Evolutionary conservation across 1,140 invertebrate genomes (phyloP).

Genomic region (Temnothorax nylanderi): DNA sequence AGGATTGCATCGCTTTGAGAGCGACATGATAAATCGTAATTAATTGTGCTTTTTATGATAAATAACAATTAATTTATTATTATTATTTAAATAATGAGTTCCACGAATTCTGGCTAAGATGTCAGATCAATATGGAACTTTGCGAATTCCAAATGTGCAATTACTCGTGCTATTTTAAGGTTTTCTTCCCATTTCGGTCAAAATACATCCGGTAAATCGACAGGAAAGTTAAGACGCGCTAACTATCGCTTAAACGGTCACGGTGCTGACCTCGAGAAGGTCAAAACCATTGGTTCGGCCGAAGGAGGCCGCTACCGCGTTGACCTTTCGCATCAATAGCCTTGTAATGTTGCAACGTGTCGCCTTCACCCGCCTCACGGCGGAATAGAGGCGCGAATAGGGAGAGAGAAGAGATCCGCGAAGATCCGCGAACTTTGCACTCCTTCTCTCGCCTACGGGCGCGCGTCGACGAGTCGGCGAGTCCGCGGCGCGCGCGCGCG

Average conservation of each 20-base stretch:
- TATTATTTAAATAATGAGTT: neutral
- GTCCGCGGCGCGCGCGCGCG: neutral
- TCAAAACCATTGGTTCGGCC: slow-evolving; percentile 38
- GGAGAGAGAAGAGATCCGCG: slow-evolving; percentile 25
- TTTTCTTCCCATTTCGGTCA: neutral
- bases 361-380: slow-evolving; percentile 64
- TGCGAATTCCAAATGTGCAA: neutral
- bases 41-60: neutral
- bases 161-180: neutral
- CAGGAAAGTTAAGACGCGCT: neutral
- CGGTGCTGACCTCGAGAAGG: slow-evolving; percentile 33
- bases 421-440: slow-evolving; percentile 63
- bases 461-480: slow-evolving; percentile 34
- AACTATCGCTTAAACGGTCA: slow-evolving; percentile 43
- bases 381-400: slow-evolving; percentile 30
- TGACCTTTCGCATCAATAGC: slow-evolving; percentile 64
- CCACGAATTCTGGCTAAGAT: neutral
- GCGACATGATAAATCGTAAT: neutral
- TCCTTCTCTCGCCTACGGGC: slow-evolving; percentile 34
- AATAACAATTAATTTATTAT: neutral
- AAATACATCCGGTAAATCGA: neutral
- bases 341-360: slow-evolving; percentile 70
- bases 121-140: neutral
- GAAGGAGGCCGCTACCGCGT: slow-evolving; percentile 42
- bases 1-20: neutral